Percentiles rank a stretch among this genome's conserved stretches.
Conservation (phyloP, 2,797 vertebrate species). For the Carcharodon carcharias region DNA sequence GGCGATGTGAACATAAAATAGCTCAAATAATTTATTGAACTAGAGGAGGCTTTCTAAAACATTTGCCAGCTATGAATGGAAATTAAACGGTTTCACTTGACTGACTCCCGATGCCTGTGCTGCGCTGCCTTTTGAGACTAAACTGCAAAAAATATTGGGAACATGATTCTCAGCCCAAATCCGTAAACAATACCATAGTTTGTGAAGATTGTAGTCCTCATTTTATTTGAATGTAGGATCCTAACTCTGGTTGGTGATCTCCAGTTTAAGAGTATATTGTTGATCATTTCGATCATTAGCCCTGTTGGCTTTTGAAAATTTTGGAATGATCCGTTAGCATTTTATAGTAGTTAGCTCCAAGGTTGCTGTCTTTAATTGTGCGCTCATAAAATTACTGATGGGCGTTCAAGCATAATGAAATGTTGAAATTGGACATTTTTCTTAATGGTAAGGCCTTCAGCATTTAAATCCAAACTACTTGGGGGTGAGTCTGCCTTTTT, state of each 20-base stretch:
- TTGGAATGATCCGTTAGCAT: background rate
- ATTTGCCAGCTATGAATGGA: background rate
- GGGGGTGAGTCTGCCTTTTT: background rate
- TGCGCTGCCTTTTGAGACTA: background rate
- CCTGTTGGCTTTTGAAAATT: background rate
- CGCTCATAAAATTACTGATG: background rate
- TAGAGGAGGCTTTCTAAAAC: no score
- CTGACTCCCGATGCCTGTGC: background rate
- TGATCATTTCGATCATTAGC: background rate
- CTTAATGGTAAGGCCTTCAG: background rate
- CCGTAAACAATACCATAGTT: background rate
- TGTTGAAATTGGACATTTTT: background rate
- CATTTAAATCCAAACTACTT: background rate
- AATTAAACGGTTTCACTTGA: background rate
- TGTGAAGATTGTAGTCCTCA: background rate
- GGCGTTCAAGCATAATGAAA: background rate
- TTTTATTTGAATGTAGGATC: background rate
- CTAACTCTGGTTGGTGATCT: background rate
- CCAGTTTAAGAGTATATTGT: background rate
- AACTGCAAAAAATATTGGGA: background rate
- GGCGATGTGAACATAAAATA: background rate
- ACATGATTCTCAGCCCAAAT: background rate
- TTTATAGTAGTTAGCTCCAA: background rate
- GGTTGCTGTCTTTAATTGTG: background rate
- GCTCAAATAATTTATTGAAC: background rate